Evolutionary conservation across 1,140 invertebrate genomes (phyloP), one percentile per base, ranked within the genome.

Genomic region (Sipha flava): DNA sequence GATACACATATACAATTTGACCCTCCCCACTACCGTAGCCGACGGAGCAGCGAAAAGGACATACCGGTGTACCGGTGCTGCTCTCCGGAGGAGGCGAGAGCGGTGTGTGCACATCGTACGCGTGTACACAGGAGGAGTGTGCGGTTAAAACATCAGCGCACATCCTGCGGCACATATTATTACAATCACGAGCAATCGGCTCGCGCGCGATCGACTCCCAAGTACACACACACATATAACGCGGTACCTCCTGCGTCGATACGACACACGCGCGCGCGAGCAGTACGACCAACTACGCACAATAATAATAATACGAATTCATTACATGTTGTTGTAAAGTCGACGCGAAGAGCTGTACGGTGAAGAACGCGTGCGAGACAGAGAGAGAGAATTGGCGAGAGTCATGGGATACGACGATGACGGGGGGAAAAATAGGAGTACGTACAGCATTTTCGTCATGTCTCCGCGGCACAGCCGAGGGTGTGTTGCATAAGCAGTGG

Each of bases 111-210:
- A 49, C 16, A 4, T n/a, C 16, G 47, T 49, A n/a, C 9, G n/a
- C 18, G 64, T 68, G 64, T 68, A 43, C 37, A 10, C 64, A 29
- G 64, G 64, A 68, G 40, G 23, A 68, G 37, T 26, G 40, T 6
- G 64, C 16, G 7, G 21, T 5, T 31, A 62, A 57, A 57, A 66
- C 64, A 66, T 43, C 66, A 23, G 23, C 16, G 66, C 66, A 70
- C 66, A 70, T 70, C 66, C 66, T 47, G 43, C 21, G 66, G 66
- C 66, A 70, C 66, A 70, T 47, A 70, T 47, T 70, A 70, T 47
- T 70, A 47, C 66, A 43, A 70, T 70, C 43, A 68, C 64, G 64
- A 45, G 64, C 62, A 37, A 62, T 62, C 59, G 29, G 9, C 59
- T 34, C 29, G 52, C 23, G 52, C 23, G 34, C 40, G 40, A 68